These are phyloP conservation scores for Archocentrus centrarchus DNA, from an alignment of 2,113 vertebrate species.

Conservation along the genomic window DNA sequence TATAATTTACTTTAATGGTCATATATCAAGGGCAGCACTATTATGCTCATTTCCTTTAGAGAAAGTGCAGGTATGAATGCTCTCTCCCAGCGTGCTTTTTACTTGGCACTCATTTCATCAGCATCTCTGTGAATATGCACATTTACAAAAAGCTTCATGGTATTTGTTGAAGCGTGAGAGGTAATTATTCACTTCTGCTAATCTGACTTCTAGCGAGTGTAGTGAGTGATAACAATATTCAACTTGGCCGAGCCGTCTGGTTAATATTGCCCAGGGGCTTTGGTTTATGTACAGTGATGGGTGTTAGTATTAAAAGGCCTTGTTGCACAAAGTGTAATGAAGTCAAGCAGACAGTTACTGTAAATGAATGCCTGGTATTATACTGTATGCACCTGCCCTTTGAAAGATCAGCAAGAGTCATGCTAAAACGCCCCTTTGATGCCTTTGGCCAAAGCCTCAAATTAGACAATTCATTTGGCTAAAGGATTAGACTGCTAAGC, in stretches of 20 bases:
- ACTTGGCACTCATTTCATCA: not conserved
- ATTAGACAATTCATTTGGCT: slow-evolving; percentile 74
- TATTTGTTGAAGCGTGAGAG: not conserved
- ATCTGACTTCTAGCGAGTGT: not conserved
- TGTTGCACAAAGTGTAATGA: not conserved
- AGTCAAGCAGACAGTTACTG: not conserved
- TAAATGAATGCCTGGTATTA: slow-evolving; percentile 2
- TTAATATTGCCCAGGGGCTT: not conserved
- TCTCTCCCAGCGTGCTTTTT: not conserved
- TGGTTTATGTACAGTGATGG: not conserved
- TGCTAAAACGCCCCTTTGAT: slow-evolving; percentile 50
- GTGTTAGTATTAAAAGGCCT: not conserved
- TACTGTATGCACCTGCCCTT: not conserved
- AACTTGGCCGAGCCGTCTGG: not conserved
- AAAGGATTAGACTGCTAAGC: slow-evolving; percentile 77
- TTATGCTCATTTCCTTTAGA: not conserved
- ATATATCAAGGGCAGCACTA: not conserved
- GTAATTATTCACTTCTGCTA: not conserved
- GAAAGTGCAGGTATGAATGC: not conserved
- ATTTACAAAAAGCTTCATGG: not conserved
- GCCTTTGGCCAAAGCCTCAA: slow-evolving; percentile 49
- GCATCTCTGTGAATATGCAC: not conserved
- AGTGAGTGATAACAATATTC: not conserved
- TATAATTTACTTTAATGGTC: not conserved
- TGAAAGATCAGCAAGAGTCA: slow-evolving; percentile 1